These are phyloP conservation scores for Abramis brama DNA, from an alignment of 2,113 vertebrate species.

Conservation along the genomic window DNA sequence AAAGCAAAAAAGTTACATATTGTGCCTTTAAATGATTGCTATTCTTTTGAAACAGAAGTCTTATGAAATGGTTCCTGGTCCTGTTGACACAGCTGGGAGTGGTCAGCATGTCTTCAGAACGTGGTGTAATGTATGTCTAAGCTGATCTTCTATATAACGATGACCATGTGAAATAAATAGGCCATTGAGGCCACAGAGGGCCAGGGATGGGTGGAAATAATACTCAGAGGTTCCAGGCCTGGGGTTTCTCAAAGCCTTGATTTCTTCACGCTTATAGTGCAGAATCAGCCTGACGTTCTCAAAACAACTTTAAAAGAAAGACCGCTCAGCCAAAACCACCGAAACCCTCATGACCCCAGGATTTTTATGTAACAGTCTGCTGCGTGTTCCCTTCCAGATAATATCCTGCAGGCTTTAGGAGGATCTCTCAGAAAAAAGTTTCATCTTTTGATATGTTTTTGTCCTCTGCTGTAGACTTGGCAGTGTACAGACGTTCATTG, in stretches of 20 bases:
- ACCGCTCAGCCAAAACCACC: conserved; percentile 52
- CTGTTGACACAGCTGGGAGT: conserved; percentile 51
- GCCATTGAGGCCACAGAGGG: background rate
- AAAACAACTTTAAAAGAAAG: conserved; percentile 52
- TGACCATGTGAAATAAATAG: conserved; percentile 37
- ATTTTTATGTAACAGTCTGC: conserved; percentile 63
- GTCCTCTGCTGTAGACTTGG: conserved; percentile 10
- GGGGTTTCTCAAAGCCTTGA: conserved; percentile 45
- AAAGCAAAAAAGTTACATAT: too few relatives aligned
- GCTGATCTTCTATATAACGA: conserved; percentile 44
- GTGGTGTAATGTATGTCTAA: conserved; percentile 30
- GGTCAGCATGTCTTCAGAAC: conserved; percentile 38
- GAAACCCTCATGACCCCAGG: conserved; percentile 58
- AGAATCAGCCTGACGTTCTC: conserved; percentile 39
- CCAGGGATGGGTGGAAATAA: conserved; percentile 29
- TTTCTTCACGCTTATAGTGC: conserved; percentile 50
- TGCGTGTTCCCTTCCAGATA: conserved; percentile 30
- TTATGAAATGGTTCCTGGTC: conserved; percentile 22
- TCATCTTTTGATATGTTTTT: conserved; percentile 25
- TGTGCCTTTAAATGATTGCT: conserved; percentile 35
- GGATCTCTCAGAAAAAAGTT: conserved; percentile 40
- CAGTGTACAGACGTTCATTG: conserved; percentile 12
- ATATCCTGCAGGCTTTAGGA: conserved; percentile 51
- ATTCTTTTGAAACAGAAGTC: conserved; percentile 7
- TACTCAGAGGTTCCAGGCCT: conserved; percentile 35